Evolutionary conservation across 2,888 invertebrate species (phyloP).

Genomic region (Gymnocheta viridis): DNA sequence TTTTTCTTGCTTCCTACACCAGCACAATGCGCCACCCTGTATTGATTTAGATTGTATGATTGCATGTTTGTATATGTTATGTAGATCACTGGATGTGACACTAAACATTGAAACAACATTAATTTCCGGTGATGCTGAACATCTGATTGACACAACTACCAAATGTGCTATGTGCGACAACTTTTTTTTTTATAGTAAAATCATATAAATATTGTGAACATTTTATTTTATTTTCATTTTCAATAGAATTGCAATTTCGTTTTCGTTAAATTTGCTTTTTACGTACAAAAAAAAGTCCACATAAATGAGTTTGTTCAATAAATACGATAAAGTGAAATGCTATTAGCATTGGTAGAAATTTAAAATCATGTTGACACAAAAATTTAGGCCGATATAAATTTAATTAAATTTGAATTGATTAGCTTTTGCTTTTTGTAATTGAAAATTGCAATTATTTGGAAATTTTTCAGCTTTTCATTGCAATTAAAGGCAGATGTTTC

Average conservation of each 20-base stretch:
- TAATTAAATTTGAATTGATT: conserved; percentile 8
- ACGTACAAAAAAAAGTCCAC: not conserved
- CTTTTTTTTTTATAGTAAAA: conserved; percentile 19
- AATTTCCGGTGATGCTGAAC: conserved; percentile 54
- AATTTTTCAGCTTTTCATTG: too few relatives aligned
- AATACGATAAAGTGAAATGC: not conserved
- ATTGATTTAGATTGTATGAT: not conserved
- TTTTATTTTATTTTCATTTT: conserved; percentile 18
- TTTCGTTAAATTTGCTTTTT: conserved; percentile 18
- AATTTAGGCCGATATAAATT: not conserved
- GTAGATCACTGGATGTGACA: conserved; percentile 31
- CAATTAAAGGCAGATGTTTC: too few relatives aligned
- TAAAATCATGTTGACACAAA: not conserved
- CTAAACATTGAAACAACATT: conserved; percentile 63
- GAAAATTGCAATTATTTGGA: too few relatives aligned
- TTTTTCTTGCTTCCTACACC: too few relatives aligned
- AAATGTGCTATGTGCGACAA: not conserved
- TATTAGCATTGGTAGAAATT: conserved; percentile 5
- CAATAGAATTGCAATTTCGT: conserved; percentile 43
- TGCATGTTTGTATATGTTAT: conserved; percentile 1
- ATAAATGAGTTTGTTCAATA: not conserved
- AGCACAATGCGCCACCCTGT: too few relatives aligned
- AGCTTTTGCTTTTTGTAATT: not conserved
- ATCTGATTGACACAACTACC: conserved; percentile 50
- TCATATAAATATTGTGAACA: conserved; percentile 43